phyloP scores from a whole-genome alignment of 2,113 vertebrate species.

The Hydropotes inermis region DNA sequence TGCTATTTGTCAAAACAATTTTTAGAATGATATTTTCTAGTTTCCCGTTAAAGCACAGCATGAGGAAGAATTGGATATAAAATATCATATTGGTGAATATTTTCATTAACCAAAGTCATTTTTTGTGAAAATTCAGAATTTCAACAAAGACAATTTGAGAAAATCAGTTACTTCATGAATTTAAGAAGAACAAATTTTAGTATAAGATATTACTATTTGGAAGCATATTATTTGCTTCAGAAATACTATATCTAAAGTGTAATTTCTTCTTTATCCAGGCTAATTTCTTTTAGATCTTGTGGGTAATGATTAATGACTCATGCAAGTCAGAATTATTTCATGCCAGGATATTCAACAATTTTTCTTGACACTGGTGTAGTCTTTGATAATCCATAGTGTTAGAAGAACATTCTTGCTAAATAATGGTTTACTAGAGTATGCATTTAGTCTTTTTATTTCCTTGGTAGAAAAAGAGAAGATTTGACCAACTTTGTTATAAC shows the following conservation, averaged over 20 bases:
- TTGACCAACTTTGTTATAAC: background rate
- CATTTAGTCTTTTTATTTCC: background rate
- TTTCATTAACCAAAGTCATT: conserved; percentile 51
- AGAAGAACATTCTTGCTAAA: background rate
- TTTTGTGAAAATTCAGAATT: conserved; percentile 41
- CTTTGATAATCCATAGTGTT: background rate
- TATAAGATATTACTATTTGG: background rate
- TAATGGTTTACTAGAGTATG: background rate
- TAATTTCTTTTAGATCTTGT: background rate
- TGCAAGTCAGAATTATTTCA: background rate
- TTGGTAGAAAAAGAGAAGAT: background rate
- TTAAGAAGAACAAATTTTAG: conserved; percentile 4
- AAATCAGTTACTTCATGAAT: conserved; percentile 7
- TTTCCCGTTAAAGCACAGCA: conserved; percentile 36
- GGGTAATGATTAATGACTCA: background rate
- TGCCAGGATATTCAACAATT: background rate
- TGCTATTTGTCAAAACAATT: conserved; percentile 54
- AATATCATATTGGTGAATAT: conserved; percentile 41
- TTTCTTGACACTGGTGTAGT: background rate
- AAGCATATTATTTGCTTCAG: background rate
- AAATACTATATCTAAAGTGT: background rate
- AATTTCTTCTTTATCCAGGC: background rate
- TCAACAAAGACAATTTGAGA: conserved; percentile 36
- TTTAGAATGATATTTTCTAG: conserved; percentile 53
- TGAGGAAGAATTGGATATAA: conserved; percentile 39